Evolutionary conservation across 2,797 vertebrate genomes (phyloP).

Genomic region (Tympanoctomys barrerae): DNA sequence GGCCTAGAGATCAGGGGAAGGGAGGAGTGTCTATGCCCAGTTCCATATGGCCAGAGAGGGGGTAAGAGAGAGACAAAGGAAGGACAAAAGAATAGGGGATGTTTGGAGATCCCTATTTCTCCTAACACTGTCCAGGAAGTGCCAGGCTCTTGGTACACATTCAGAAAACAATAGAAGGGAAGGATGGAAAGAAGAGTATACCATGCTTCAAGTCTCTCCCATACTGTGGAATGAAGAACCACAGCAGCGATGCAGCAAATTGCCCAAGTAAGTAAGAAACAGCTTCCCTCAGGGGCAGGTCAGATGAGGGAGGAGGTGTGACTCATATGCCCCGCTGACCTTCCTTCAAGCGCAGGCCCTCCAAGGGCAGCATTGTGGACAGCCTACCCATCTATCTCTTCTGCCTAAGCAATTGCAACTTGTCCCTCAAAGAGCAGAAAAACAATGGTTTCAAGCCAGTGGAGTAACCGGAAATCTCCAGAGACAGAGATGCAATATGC

Average conservation of each 20-base stretch:
- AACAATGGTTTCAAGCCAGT: not conserved
- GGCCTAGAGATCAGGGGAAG: not conserved
- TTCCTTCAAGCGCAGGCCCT: not conserved
- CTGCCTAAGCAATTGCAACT: not conserved
- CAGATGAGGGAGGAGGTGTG: not conserved
- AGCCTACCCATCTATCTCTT: not conserved
- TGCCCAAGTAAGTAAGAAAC: not conserved
- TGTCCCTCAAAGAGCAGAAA: slow-evolving; percentile 13
- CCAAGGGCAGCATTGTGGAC: slow-evolving; percentile 6
- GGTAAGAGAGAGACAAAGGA: not conserved
- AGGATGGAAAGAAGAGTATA: not conserved
- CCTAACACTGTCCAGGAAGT: not conserved
- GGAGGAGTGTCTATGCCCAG: not conserved
- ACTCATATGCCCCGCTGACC: not conserved
- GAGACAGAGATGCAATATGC: not conserved
- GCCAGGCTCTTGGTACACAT: not conserved
- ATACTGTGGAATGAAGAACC: not conserved
- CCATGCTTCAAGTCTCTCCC: not conserved
- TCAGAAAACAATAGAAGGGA: slow-evolving; percentile 45
- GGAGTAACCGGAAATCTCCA: not conserved
- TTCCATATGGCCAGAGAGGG: not conserved
- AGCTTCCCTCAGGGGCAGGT: not conserved
- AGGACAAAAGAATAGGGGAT: not conserved
- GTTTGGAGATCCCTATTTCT: not conserved
- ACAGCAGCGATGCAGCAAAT: not conserved